Evolutionary conservation across 2,797 vertebrate genomes (phyloP), one percentile per base, ranked within the genome.

Genomic region (Thalassophryne amazonica): DNA sequence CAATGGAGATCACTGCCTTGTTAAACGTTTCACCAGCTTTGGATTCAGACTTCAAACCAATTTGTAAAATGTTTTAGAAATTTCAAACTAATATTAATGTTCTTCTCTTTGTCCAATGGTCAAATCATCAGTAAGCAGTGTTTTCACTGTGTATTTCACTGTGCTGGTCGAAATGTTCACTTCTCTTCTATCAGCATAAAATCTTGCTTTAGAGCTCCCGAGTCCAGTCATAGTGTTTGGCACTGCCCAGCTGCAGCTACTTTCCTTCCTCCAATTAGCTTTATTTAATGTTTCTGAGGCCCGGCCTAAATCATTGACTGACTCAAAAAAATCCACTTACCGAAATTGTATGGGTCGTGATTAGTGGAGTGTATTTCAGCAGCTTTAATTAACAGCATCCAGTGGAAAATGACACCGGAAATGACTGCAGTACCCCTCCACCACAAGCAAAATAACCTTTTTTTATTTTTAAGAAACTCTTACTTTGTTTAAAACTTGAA

Each of bases 281-380:
- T 85, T 80, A 84, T 86, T 84, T 86, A 73, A 78, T 81, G 81
- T 86, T 86, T 84, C 67, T 70, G 60, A 77, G 58, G 58, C 76
- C 64, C 31, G 54, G 78, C 54, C 80, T 84, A 85, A 86, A 87
- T 87, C 83, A 85, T 77, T 69, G 66, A 83, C 78, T 72, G 64
- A 73, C 36, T 49, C 57, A 80, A 69, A 64, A n/a, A 86, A 84
- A 78, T 72, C 81, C 86, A 88, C 83, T 88, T 86, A 85, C 73
- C 81, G 77, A 81, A 84, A 87, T 87, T 89, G 81, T 80, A 72
- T 80, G 67, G 82, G 75, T 80, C 77, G 72, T 70, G 60, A 65
- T 81, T 69, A 52, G 69, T 72, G 57, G 59, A 80, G 59, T 80
- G 64, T 80, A 78, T 76, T 82, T 79, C 78, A 72, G 61, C 62